phyloP scores from a whole-genome alignment of 2,797 vertebrate genomes.

The Tolypeutes matacus region DNA sequence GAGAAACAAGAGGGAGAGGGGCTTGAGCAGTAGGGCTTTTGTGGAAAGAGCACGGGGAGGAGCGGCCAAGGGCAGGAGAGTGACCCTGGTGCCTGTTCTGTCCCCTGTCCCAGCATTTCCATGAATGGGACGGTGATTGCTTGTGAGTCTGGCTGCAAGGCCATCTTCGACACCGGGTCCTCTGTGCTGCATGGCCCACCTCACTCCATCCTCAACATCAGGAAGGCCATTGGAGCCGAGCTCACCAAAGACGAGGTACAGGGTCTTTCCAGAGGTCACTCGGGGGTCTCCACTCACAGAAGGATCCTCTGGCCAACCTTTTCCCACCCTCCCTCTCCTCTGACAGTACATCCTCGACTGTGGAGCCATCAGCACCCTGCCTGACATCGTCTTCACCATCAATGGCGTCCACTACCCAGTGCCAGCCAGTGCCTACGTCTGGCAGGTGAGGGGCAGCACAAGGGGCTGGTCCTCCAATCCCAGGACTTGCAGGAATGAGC shows the following conservation, averaged over 20 bases:
- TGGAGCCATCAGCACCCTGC: not conserved
- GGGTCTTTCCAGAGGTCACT: not conserved
- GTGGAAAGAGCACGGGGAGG: not conserved
- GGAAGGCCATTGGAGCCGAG: not conserved
- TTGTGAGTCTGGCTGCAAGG: conserved; percentile 61
- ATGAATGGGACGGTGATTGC: not conserved
- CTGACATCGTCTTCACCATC: conserved; percentile 84
- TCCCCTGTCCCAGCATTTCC: conserved; percentile 57
- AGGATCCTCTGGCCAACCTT: not conserved
- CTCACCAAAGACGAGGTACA: conserved; percentile 72
- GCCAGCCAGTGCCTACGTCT: conserved; percentile 57
- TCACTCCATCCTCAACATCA: not conserved
- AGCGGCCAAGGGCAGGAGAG: no score
- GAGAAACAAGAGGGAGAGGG: not conserved
- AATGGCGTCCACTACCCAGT: conserved; percentile 72
- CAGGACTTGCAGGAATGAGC: not conserved
- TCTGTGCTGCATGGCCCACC: conserved; percentile 59
- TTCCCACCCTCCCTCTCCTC: not conserved
- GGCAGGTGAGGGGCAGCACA: conserved; percentile 78
- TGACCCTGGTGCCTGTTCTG: not conserved
- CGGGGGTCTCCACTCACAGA: not conserved
- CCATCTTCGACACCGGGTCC: conserved; percentile 51
- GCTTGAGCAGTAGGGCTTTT: not conserved
- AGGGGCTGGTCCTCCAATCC: not conserved
- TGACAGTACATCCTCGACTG: conserved; percentile 81